Conservation (phyloP, 1,140 invertebrate species). For the Euwallacea similis region DNA sequence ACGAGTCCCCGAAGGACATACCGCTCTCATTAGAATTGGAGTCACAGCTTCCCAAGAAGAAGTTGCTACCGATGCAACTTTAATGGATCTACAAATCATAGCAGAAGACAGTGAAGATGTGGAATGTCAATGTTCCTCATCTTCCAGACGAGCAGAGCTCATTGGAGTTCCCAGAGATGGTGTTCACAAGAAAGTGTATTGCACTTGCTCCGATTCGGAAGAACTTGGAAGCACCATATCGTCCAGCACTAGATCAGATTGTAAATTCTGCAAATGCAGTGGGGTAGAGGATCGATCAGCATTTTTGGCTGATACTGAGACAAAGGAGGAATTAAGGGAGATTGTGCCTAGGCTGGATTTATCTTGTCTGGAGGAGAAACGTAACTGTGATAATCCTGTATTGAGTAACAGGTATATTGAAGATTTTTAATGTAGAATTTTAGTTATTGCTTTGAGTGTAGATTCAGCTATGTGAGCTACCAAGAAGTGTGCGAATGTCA, state of each 20-base stretch:
- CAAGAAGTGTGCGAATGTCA: slow-evolving; percentile 24
- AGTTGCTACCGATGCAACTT: background rate
- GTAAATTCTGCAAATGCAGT: slow-evolving; percentile 13
- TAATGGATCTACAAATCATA: background rate
- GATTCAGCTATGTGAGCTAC: slow-evolving; percentile 31
- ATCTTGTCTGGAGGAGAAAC: slow-evolving; percentile 21
- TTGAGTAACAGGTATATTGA: slow-evolving; percentile 22
- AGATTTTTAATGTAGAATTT: background rate
- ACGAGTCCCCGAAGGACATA: slow-evolving; percentile 6
- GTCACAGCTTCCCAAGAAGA: slow-evolving; percentile 3
- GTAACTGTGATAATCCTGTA: slow-evolving; percentile 24
- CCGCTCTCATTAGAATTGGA: slow-evolving; percentile 12
- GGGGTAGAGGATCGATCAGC: background rate
- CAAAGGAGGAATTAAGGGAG: slow-evolving; percentile 18
- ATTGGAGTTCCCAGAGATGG: slow-evolving; percentile 22
- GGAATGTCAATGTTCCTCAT: background rate
- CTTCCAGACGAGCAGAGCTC: slow-evolving; percentile 30
- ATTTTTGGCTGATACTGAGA: slow-evolving; percentile 14
- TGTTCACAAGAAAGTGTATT: slow-evolving; percentile 15
- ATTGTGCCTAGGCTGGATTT: slow-evolving; percentile 31
- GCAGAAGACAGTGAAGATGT: background rate
- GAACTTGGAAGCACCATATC: slow-evolving; percentile 32
- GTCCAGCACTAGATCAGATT: slow-evolving; percentile 29
- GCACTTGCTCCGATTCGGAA: slow-evolving; percentile 18
- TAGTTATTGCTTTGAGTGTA: background rate